Percentiles rank a stretch among this genome's conserved stretches.
These are phyloP conservation scores for Amblyornis subalaris DNA, from an alignment of 2,113 vertebrate species.

Conservation along the genomic window DNA sequence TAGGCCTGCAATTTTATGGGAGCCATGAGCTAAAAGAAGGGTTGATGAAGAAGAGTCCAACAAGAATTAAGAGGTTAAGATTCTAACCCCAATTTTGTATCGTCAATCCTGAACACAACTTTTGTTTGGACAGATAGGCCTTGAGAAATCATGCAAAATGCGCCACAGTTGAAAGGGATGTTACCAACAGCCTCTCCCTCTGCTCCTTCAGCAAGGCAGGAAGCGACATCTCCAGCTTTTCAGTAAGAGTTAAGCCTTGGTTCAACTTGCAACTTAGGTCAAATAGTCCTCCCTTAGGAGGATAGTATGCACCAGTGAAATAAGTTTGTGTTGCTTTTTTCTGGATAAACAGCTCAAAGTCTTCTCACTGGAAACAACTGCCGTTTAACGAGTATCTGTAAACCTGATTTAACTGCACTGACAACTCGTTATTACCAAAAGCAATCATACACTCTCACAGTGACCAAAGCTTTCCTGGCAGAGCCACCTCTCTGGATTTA, in stretches of 20 bases:
- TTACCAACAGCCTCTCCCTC: not conserved
- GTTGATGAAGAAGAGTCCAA: not conserved
- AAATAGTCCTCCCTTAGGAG: not conserved
- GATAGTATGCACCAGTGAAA: not conserved
- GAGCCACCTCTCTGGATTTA: constrained; percentile 60
- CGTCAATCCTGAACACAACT: not conserved
- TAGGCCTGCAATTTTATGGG: not conserved
- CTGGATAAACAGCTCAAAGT: not conserved
- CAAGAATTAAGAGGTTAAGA: not conserved
- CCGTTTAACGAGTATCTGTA: not conserved
- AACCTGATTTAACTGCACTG: not conserved
- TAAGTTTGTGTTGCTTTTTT: not conserved
- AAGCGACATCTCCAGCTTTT: not conserved
- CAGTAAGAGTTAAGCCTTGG: not conserved
- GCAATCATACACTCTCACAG: not conserved
- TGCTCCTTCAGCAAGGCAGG: not conserved
- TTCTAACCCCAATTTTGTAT: not conserved
- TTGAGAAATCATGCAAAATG: not conserved
- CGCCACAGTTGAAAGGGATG: accelerated
- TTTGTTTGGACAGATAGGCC: not conserved
- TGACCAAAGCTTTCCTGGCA: constrained; percentile 66
- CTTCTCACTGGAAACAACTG: not conserved
- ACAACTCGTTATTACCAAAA: not conserved
- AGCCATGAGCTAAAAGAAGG: not conserved
- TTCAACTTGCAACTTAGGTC: not conserved